Percentiles rank a stretch among this genome's conserved stretches.
Evolutionary conservation across 2,888 invertebrate genomes (phyloP).

Genomic region (Aporophyla nigra): DNA sequence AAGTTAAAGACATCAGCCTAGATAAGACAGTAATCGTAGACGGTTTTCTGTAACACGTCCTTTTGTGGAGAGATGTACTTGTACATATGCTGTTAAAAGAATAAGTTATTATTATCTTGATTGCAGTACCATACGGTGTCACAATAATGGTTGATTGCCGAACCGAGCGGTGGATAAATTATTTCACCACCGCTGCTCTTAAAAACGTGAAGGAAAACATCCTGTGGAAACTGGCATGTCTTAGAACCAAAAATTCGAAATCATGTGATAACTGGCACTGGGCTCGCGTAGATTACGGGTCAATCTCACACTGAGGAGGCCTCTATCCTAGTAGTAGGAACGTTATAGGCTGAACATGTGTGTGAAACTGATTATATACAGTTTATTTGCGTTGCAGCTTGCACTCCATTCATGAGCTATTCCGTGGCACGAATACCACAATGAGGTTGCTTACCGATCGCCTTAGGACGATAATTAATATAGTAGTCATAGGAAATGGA

Average conservation of each 20-base stretch:
- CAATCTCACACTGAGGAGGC: too few relatives aligned
- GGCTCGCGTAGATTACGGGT: too few relatives aligned
- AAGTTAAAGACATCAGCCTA: neutral
- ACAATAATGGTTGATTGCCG: neutral
- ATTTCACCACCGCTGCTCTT: too few relatives aligned
- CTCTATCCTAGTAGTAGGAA: too few relatives aligned
- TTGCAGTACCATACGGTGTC: neutral
- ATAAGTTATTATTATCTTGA: constrained; percentile 18
- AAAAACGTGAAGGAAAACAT: too few relatives aligned
- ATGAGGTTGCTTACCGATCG: constrained; percentile 60
- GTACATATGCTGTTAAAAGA: neutral
- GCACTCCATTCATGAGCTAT: constrained; percentile 30
- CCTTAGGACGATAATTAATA: constrained; percentile 61
- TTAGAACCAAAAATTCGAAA: too few relatives aligned
- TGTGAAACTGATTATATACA: neutral
- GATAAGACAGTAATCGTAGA: constrained; percentile 12
- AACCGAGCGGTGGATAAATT: neutral
- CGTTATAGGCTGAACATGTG: too few relatives aligned
- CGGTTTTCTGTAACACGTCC: constrained; percentile 9
- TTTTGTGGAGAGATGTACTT: neutral
- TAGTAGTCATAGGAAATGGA: constrained; percentile 61
- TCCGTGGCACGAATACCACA: constrained; percentile 47
- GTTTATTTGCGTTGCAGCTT: neutral
- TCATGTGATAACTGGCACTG: too few relatives aligned
- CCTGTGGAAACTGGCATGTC: too few relatives aligned